Evolutionary conservation across 2,113 vertebrate genomes (phyloP).

Genomic region (Prinia subflava): DNA sequence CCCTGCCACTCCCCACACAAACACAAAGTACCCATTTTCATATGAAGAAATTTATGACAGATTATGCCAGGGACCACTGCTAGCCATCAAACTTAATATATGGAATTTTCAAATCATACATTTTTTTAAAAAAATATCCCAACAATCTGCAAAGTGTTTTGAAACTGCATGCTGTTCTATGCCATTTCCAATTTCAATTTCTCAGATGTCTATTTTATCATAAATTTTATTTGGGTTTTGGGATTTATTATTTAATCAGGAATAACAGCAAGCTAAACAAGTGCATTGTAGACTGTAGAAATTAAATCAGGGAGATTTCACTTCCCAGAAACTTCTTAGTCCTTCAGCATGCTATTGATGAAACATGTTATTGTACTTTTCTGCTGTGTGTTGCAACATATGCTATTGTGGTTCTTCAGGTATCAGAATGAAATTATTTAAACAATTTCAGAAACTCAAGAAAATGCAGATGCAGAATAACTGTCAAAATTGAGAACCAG

Average conservation of each 20-base stretch:
- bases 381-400: not conserved
- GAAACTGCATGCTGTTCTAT: not conserved
- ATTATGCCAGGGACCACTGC: not conserved
- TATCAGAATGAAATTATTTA: not conserved
- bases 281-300: not conserved
- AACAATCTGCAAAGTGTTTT: not conserved
- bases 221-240: not conserved
- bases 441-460: not conserved
- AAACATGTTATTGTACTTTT: not conserved
- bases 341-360: not conserved
- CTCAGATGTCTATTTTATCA: not conserved
- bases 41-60: not conserved
- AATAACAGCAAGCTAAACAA: not conserved
- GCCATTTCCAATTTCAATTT: not conserved
- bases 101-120: not conserved
- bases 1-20: too few species aligned
- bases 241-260: slow-evolving; percentile 19
- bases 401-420: not conserved
- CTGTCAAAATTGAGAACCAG: not conserved
- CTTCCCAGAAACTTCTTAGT: not conserved
- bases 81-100: not conserved
- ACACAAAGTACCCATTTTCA: not conserved
- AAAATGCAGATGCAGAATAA: not conserved
- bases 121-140: not conserved
- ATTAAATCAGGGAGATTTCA: not conserved